Evolutionary conservation across 2,888 invertebrate species (phyloP).

Genomic region (Metopia argyrocephala): DNA sequence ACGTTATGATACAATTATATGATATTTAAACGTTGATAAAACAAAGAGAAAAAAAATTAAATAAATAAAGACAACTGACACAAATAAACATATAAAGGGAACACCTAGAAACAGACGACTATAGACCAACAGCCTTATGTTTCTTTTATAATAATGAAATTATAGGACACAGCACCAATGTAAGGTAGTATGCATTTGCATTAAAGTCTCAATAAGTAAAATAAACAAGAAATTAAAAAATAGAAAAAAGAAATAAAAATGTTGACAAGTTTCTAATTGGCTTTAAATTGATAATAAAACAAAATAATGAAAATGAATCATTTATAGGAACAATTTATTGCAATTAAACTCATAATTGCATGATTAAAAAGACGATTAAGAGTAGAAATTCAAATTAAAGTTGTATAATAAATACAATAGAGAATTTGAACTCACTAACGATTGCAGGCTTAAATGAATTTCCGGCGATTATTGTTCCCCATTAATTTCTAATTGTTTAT

Average conservation of each 20-base stretch:
- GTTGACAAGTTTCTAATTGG: constrained; percentile 22
- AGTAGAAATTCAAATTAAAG: not conserved
- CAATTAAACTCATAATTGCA: constrained; percentile 9
- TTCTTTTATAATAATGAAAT: too few species aligned
- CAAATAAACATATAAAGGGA: not conserved
- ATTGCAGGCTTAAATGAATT: too few species aligned
- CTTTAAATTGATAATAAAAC: constrained; percentile 18
- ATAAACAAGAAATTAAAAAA: not conserved
- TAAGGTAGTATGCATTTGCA: too few species aligned
- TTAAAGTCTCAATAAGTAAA: too few species aligned
- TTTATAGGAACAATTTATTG: not conserved
- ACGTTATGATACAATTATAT: too few species aligned
- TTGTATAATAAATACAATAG: not conserved
- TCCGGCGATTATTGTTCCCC: too few species aligned
- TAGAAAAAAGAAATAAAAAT: not conserved
- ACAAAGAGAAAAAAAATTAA: not conserved
- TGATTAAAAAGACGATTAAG: not conserved
- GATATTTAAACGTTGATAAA: constrained; percentile 34
- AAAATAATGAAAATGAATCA: not conserved
- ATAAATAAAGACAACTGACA: not conserved
- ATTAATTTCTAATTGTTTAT: too few species aligned
- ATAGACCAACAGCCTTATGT: too few species aligned
- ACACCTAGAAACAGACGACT: not conserved
- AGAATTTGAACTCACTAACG: too few species aligned
- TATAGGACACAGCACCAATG: too few species aligned